These are phyloP conservation scores for Orthosia gracilis DNA, from an alignment of 2,888 invertebrate species.

Conservation along the genomic window DNA sequence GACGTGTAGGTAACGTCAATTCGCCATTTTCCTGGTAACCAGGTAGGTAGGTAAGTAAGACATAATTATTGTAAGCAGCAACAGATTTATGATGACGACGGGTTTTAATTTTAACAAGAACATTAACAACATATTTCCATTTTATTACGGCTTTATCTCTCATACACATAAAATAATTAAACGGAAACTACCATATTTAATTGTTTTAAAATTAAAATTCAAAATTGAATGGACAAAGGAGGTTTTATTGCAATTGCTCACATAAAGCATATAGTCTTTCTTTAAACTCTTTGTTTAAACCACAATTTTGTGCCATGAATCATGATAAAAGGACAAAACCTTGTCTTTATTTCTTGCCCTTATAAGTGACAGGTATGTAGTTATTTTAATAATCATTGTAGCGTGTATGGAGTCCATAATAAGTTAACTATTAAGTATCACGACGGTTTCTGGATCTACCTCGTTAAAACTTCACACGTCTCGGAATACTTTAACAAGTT, in stretches of 20 bases:
- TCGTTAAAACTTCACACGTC: constrained; percentile 84
- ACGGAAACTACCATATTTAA: constrained; percentile 26
- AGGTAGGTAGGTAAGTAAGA: too few relatives aligned
- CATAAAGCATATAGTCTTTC: background rate
- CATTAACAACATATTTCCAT: constrained; percentile 24
- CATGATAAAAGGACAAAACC: constrained; percentile 54
- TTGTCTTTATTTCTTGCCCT: constrained; percentile 57
- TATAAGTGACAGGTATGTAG: constrained; percentile 46
- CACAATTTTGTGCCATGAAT: constrained; percentile 48
- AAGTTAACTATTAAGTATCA: constrained; percentile 72
- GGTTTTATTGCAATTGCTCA: background rate
- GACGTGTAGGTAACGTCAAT: background rate
- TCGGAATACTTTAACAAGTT: constrained; percentile 79
- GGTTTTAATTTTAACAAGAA: constrained; percentile 18
- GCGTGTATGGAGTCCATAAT: constrained; percentile 46
- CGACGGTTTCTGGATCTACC: constrained; percentile 72
- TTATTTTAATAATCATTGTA: constrained; percentile 43
- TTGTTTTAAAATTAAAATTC: constrained; percentile 2
- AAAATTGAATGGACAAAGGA: constrained; percentile 11
- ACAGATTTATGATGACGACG: background rate
- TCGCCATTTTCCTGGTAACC: background rate
- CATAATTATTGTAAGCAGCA: background rate
- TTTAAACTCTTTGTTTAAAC: constrained; percentile 50
- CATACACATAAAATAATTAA: constrained; percentile 41
- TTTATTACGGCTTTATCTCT: constrained; percentile 16